Conservation (phyloP, 2,797 vertebrate genomes). For the Cossypha polioptera region DNA sequence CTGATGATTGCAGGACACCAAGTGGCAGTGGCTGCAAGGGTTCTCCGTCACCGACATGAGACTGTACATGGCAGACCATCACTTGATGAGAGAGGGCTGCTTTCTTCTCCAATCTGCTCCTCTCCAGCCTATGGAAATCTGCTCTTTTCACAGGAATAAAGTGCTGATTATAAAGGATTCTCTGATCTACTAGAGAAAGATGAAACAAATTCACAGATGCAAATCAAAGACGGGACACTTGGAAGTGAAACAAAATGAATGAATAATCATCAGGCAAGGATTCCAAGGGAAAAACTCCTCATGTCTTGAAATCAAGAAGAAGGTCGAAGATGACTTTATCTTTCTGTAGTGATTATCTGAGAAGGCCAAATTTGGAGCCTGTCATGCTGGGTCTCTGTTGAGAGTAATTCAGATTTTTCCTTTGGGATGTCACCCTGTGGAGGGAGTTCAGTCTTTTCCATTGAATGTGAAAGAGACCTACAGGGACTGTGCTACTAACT, state of each 20-base stretch:
- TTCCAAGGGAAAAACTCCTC: not conserved
- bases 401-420: not conserved
- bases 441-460: not conserved
- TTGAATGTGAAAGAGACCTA: not conserved
- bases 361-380: not conserved
- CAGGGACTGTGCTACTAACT: not conserved
- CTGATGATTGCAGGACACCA: not conserved
- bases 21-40: not conserved
- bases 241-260: not conserved
- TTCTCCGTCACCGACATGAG: not conserved
- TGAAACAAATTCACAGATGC: not conserved
- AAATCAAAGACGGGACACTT: not conserved
- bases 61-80: not conserved
- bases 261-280: not conserved
- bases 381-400: not conserved
- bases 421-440: not conserved
- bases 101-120: not conserved
- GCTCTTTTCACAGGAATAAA: not conserved
- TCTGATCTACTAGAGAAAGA: not conserved
- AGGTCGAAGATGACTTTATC: not conserved
- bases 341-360: not conserved
- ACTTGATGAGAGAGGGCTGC: not conserved
- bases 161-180: not conserved
- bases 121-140: not conserved
- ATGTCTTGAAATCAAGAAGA: not conserved